Base-by-base conservation (phyloP, 2,797 vertebrate genomes). In the Poeciliopsis presidionis region DNA sequence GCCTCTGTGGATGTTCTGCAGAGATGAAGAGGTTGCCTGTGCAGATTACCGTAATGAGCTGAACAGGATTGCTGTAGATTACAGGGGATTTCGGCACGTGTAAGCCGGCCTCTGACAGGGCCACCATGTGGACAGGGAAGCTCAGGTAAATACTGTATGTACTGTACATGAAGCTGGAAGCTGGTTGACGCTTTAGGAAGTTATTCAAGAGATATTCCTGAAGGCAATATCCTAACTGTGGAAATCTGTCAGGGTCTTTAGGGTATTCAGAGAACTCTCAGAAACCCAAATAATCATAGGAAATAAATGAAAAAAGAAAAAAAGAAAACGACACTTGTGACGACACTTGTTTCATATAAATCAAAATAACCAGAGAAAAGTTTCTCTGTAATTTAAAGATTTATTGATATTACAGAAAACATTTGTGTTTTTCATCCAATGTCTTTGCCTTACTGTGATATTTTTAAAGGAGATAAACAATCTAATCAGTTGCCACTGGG, bases 41-140 rank as follows among this genome's bases (percentile, higher is more conserved):
- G 39, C 78, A 75, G 91, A 92, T 93, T 93, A 92, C 5, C 78
- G 71, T 94, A 93, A 93, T 76, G 74, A 92, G 86, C 80, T 91
- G 75, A 91, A 90, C 76, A 65, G 89, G 92, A 93, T 93, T 91
- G 82, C 18, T 45, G 49, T 18, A 72, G 91, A 92, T 93, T 92
- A 93, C 80, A 73, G 72, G 14, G 78, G 88, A 92, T 93, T 82
- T 88, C 14, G 22, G 33, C 25, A 78, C 43, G 0, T 7, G 75
- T 91, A 89, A 93, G 5, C 81, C 84, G 0, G 72, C 71, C 70
- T 81, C 74, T 87, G 87, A 80, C 30, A 81, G 61, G 76, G 59
- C 76, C 81, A 49, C 84, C 87, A 84, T 84, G 88, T 75, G 88
- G 78, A 41, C 25, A 65, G 39, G 72, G 74, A 57, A 28, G 70